Base-by-base conservation (phyloP, 2,113 vertebrate genomes). In the Garra rufa region DNA sequence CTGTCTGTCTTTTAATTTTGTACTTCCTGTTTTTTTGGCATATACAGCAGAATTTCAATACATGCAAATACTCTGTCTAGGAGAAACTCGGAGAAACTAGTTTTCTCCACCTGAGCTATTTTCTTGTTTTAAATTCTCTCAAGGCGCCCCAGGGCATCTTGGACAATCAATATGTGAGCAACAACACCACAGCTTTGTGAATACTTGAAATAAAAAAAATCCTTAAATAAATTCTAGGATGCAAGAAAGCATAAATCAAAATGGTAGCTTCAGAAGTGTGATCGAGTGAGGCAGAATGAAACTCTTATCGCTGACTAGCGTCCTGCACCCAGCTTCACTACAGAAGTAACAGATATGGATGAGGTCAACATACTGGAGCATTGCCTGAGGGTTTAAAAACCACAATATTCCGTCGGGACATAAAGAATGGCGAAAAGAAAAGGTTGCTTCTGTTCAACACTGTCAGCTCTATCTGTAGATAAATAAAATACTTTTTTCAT, bases 121-220 rank as follows among this genome's bases (percentile, higher is more conserved):
- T 84, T 75, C 83, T 83, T 65, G 71, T 85, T 77, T 76, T 63
- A 82, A 46, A 52, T 85, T 46, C 19, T 81, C 17, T 74, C 34
- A 77, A 52, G 82, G 85, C 4, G 85, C 83, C 82, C 83, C 3
- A 69, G 83, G 85, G 82, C 78, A 38, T 30, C 83, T 4, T 77
- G 88, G 85, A 83, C 89, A 86, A 89, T 93, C 91, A 86, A 88
- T 89, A 92, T 87, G 84, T 88, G 81, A 90, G 87, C 89, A 77
- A 88, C 19, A 83, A 82, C 70, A 75, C 77, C 28, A 14, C 6
- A 5, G 75, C 85, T 88, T 83, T 85, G 86, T 88, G 46, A 83
- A 80, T 74, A 89, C 83, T 86, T 84, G 83, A 89, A 89, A 5
- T 34, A 77, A 19, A 63, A 38, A 34, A 73, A 77, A 83, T 88